Evolutionary conservation across 2,113 vertebrate species (phyloP).

Genomic region (Rhipidura dahli): DNA sequence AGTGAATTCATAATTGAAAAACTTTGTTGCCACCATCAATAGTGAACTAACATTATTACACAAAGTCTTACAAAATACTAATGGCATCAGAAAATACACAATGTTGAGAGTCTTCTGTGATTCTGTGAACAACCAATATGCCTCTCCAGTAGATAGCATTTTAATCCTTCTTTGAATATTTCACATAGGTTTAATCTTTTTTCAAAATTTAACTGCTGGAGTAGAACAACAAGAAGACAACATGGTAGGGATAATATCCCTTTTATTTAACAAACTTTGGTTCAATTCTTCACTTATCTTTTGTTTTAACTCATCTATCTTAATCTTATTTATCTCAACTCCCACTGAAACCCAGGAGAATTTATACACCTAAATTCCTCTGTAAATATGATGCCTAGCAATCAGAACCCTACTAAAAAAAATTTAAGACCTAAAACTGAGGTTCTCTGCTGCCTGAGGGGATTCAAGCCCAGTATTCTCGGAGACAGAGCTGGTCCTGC

Average conservation of each 20-base stretch:
- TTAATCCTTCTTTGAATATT: neutral
- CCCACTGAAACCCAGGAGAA: neutral
- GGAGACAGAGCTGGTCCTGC: neutral
- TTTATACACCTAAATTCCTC: neutral
- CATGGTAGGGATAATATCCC: neutral
- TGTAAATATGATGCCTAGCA: neutral
- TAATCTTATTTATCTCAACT: neutral
- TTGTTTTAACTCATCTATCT: neutral
- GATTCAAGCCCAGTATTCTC: neutral
- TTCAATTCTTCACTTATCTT: neutral
- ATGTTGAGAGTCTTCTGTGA: neutral
- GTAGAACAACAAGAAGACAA: neutral
- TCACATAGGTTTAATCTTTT: neutral
- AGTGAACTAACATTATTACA: neutral
- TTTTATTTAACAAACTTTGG: neutral
- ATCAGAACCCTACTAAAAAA: neutral
- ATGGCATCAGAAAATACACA: neutral
- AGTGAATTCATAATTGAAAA: neutral
- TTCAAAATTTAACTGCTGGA: neutral
- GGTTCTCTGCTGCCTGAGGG: neutral
- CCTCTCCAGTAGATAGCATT: neutral
- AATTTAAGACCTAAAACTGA: neutral
- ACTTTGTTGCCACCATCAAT: neutral
- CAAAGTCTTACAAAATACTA: neutral
- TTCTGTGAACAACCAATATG: neutral